Evolutionary conservation across 1,140 invertebrate species (phyloP).

Genomic region (Scaptomyza pallida): DNA sequence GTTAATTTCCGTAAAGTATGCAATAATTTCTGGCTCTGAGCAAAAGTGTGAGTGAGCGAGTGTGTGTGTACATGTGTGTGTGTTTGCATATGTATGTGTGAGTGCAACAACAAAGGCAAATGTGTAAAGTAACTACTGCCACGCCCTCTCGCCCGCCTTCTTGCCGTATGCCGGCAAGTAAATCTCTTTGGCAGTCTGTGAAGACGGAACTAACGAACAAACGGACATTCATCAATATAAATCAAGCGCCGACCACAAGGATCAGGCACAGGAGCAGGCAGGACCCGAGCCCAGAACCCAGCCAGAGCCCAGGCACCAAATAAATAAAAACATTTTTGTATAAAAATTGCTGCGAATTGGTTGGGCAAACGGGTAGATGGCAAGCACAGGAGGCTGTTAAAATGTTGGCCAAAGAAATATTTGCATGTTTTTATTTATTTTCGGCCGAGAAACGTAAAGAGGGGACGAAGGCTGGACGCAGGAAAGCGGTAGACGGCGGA

Average conservation of each 20-base stretch:
- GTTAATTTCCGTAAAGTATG: constrained; percentile 83
- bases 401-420: constrained; percentile 83
- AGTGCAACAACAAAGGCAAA: constrained; percentile 51
- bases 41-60: constrained; percentile 58
- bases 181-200: constrained; percentile 77
- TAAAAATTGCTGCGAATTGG: constrained; percentile 71
- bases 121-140: constrained; percentile 70
- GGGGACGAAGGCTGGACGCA: constrained; percentile 12
- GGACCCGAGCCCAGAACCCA: neutral
- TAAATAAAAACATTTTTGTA: constrained; percentile 78
- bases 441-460: constrained; percentile 13
- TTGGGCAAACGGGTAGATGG: constrained; percentile 41
- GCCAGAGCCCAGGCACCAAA: constrained; percentile 26
- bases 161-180: constrained; percentile 49
- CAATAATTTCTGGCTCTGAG: constrained; percentile 79
- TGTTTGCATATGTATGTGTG: constrained; percentile 12
- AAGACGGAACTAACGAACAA: constrained; percentile 82
- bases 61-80: constrained; percentile 11
- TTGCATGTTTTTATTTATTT: constrained; percentile 82
- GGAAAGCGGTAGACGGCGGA: constrained; percentile 15
- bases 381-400: constrained; percentile 57
- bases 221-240: constrained; percentile 83
- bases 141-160: constrained; percentile 25
- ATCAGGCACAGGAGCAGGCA: constrained; percentile 31
- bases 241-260: constrained; percentile 77